A percentile compares a stretch with the other conserved stretches of the same genome.
Evolutionary conservation across 2,797 vertebrate species (phyloP).

Genomic region (Kryptopterus vitreolus): DNA sequence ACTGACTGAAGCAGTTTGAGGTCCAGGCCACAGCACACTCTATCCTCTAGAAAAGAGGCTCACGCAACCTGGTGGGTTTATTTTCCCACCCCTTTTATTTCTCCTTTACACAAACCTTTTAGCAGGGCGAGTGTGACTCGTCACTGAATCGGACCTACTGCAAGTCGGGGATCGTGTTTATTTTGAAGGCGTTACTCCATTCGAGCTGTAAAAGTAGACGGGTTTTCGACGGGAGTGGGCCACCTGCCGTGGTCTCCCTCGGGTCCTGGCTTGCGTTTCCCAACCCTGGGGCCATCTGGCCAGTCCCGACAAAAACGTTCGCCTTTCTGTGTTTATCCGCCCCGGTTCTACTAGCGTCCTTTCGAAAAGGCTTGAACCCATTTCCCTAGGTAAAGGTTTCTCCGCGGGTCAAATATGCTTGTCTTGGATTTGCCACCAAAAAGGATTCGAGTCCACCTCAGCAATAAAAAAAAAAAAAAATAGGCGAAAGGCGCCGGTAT

Average conservation of each 20-base stretch:
- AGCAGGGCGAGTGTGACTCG: constrained; percentile 27
- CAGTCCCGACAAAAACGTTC: constrained; percentile 16
- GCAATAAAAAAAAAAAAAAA: background rate
- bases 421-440: constrained; percentile 31
- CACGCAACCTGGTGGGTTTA: constrained; percentile 34
- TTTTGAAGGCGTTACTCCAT: constrained; percentile 48
- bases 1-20: constrained; percentile 18
- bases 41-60: constrained; percentile 28
- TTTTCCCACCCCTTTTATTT: constrained; percentile 56
- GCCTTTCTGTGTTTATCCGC: constrained; percentile 45
- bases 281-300: constrained; percentile 27
- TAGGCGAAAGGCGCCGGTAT: background rate
- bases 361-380: constrained; percentile 24
- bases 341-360: constrained; percentile 1
- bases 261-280: constrained; percentile 32
- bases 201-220: constrained; percentile 25
- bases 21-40: background rate
- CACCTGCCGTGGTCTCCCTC: constrained; percentile 38
- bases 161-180: constrained; percentile 39
- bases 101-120: constrained; percentile 44
- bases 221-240: constrained; percentile 35
- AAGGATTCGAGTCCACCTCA: constrained; percentile 20
- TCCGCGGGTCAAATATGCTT: constrained; percentile 35
- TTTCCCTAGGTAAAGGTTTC: constrained; percentile 27
- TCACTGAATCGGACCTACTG: constrained; percentile 4